These are phyloP conservation scores for Amazonetta brasiliensis DNA, from an alignment of 2,797 vertebrate genomes.

Conservation along the genomic window DNA sequence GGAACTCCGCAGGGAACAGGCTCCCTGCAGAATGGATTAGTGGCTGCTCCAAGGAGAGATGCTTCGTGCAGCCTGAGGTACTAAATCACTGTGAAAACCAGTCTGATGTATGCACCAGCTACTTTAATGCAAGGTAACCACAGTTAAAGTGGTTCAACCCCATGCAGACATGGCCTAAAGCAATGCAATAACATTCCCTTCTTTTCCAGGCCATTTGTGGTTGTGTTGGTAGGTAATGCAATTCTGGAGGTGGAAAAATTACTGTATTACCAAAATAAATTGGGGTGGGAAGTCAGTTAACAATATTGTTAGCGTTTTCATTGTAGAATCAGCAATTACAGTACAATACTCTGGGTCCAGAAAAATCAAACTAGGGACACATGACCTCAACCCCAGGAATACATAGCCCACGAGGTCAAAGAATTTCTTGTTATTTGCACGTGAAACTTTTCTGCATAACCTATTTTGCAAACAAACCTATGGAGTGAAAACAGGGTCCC, in stretches of 20 bases:
- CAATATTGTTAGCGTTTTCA: background rate
- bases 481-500: background rate
- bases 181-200: slow-evolving; percentile 38
- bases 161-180: slow-evolving; percentile 39
- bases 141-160: slow-evolving; percentile 11
- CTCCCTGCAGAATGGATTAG: background rate
- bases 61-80: background rate
- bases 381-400: background rate
- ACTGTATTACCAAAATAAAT: slow-evolving; percentile 7
- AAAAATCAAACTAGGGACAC: background rate
- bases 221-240: slow-evolving; percentile 29
- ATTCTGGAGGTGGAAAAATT: slow-evolving; percentile 41
- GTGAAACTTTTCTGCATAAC: background rate
- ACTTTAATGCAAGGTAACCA: slow-evolving; percentile 27
- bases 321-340: background rate
- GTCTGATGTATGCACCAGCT: background rate
- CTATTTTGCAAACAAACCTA: background rate
- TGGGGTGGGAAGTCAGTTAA: background rate
- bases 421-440: background rate
- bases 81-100: slow-evolving; percentile 23
- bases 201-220: slow-evolving; percentile 38
- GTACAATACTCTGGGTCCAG: background rate
- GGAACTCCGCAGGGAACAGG: background rate
- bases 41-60: background rate
- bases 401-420: background rate